Evolutionary conservation across 2,113 vertebrate genomes (phyloP).

Genomic region (Zeus faber): DNA sequence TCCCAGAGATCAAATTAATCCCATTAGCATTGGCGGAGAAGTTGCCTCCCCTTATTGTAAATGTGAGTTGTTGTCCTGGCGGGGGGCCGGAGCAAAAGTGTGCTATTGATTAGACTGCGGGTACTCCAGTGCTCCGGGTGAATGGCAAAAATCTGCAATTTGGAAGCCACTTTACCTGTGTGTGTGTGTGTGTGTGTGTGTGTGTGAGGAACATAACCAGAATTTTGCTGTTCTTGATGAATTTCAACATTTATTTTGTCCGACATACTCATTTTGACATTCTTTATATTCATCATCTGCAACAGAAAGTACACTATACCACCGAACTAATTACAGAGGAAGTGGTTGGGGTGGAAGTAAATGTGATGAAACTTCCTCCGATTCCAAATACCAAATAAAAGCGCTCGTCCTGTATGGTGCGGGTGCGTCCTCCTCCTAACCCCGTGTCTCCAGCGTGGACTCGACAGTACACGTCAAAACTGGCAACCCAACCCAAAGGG

Average conservation of each 20-base stretch:
- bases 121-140: conserved; percentile 28
- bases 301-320: conserved; percentile 33
- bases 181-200: background rate
- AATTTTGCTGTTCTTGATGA: background rate
- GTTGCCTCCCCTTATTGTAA: conserved; percentile 21
- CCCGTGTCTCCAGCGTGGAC: background rate
- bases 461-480: background rate
- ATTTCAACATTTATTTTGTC: conserved; percentile 46
- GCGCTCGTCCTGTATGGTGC: too few relatives aligned
- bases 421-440: too few relatives aligned
- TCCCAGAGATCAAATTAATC: conserved; percentile 39
- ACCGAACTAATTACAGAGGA: conserved; percentile 25
- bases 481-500: conserved; percentile 17
- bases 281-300: conserved; percentile 20
- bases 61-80: conserved; percentile 1
- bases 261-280: conserved; percentile 36
- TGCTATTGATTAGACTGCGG: conserved; percentile 40
- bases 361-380: too few relatives aligned
- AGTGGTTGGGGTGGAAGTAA: too few relatives aligned
- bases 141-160: conserved; percentile 26
- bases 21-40: conserved; percentile 37
- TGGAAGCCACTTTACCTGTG: background rate
- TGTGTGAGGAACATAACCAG: background rate
- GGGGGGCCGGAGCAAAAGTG: conserved; percentile 21
- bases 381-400: too few relatives aligned